These are phyloP conservation scores for Melolontha melolontha DNA, from an alignment of 2,888 invertebrate genomes.

Conservation along the genomic window DNA sequence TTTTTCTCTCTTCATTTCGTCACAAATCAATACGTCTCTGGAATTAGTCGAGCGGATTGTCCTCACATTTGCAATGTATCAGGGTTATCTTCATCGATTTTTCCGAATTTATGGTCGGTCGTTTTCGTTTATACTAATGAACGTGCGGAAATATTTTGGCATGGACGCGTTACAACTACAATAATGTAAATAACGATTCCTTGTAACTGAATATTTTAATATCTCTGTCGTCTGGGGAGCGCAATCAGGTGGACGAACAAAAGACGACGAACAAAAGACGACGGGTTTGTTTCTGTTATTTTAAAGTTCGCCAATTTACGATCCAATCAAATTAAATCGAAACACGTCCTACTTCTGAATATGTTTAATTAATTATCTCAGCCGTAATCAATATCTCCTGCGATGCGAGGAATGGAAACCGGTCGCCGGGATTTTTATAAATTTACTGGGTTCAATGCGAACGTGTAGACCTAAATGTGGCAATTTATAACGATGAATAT, in stretches of 20 bases:
- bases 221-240: background rate
- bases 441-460: slow-evolving; percentile 35
- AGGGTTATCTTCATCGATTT: slow-evolving; percentile 35
- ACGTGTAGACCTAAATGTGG: slow-evolving; percentile 40
- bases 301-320: slow-evolving; percentile 38
- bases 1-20: slow-evolving; percentile 29
- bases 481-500: slow-evolving; percentile 43
- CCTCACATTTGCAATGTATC: slow-evolving; percentile 35
- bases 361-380: slow-evolving; percentile 39
- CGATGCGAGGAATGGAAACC: slow-evolving; percentile 27
- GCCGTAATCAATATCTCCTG: slow-evolving; percentile 35
- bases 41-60: slow-evolving; percentile 38
- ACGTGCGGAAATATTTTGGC: slow-evolving; percentile 41
- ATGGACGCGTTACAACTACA: slow-evolving; percentile 27
- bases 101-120: slow-evolving; percentile 29
- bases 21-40: slow-evolving; percentile 38
- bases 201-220: slow-evolving; percentile 35
- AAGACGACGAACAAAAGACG: slow-evolving; percentile 6
- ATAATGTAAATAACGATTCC: slow-evolving; percentile 36
- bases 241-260: background rate
- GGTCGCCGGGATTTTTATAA: slow-evolving; percentile 38
- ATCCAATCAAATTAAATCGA: slow-evolving; percentile 40
- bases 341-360: slow-evolving; percentile 40
- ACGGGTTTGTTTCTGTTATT: slow-evolving; percentile 18
- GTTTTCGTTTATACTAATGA: slow-evolving; percentile 35